phyloP scores from a whole-genome alignment of 2,888 invertebrate species.

The Trissolcus brochymenae region DNA sequence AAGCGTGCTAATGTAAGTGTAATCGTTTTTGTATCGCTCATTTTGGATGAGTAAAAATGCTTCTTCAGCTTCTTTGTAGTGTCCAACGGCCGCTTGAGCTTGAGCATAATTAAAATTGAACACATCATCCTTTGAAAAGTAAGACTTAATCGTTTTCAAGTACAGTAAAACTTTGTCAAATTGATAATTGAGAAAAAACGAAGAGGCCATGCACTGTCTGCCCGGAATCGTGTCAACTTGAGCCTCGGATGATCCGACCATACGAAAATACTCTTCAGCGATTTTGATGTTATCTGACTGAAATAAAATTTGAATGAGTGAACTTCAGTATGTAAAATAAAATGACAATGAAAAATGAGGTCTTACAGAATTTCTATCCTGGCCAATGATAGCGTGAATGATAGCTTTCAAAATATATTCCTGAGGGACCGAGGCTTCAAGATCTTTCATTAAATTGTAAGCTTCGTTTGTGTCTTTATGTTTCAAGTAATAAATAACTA shows the following conservation, averaged over 20 bases:
- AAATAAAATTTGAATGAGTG: slow-evolving; percentile 59
- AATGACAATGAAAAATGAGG: slow-evolving; percentile 2
- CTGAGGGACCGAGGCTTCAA: slow-evolving; percentile 95
- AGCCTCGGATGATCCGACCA: slow-evolving; percentile 96
- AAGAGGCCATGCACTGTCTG: slow-evolving; percentile 98
- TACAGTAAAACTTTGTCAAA: slow-evolving; percentile 98
- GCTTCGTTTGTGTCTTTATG: slow-evolving; percentile 94
- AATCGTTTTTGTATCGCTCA: slow-evolving; percentile 88
- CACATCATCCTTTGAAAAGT: slow-evolving; percentile 88
- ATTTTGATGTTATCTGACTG: slow-evolving; percentile 95
- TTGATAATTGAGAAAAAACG: slow-evolving; percentile 94
- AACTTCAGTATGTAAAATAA: not conserved
- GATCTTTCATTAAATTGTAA: slow-evolving; percentile 89
- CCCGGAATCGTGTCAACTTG: slow-evolving; percentile 99
- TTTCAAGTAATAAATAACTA: slow-evolving; percentile 95
- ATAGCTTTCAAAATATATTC: slow-evolving; percentile 98
- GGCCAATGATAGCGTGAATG: slow-evolving; percentile 94
- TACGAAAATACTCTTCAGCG: slow-evolving; percentile 96
- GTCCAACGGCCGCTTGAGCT: slow-evolving; percentile 94
- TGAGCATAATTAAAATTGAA: slow-evolving; percentile 90
- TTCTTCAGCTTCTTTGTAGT: slow-evolving; percentile 97
- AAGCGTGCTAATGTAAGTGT: slow-evolving; percentile 90
- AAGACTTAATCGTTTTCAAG: slow-evolving; percentile 97
- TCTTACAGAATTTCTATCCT: slow-evolving; percentile 90
- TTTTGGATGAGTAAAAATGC: slow-evolving; percentile 90